Evolutionary conservation across 2,888 invertebrate species (phyloP), one percentile per base, ranked within the genome.

Genomic region (Dryadula phaetusa): DNA sequence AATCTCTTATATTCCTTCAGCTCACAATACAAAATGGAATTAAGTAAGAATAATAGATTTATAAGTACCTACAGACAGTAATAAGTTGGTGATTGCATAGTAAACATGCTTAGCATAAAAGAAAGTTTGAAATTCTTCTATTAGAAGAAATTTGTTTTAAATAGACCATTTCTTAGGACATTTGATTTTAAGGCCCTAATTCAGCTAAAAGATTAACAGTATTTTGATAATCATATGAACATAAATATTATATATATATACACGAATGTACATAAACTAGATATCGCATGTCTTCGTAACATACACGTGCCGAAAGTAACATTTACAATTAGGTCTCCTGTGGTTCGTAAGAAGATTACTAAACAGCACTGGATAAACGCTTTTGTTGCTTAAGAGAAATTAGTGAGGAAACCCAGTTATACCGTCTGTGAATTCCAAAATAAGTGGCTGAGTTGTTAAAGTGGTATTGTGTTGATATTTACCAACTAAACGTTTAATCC

Each of bases 321-420:
- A 67, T 69, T 66, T 32, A 70, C 70, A 72, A 69, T 69, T 64
- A 67, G 65, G 60, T 69, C 65, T 64, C 65, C 42, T 58, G 69
- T 64, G 70, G 70, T 71, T 67, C 56, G 63, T 71, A 71, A 71
- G 69, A 64, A 71, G 72, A 72, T 72, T 70, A 69, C 67, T 64
- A 65, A 70, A 70, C 49, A 71, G 40, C 61, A 67, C 67, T 67
- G 66, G 67, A 70, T 63, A 70, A 71, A 69, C 56, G 69, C 66
- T 67, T 71, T 71, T 66, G 66, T 69, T 67, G 62, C 64, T 69
- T 54, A 64, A 60, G 69, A 66, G 69, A 72, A 72, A 72, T 72
- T 71, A 71, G 63, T 62, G 62, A 65, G 65, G 56, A 69, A 69
- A 67, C 64, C 69, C 69, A 49, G 70, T 72, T 54, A 67, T 63